These are phyloP conservation scores for Leptodactylus fuscus DNA, from an alignment of 2,113 vertebrate genomes.

Conservation along the genomic window DNA sequence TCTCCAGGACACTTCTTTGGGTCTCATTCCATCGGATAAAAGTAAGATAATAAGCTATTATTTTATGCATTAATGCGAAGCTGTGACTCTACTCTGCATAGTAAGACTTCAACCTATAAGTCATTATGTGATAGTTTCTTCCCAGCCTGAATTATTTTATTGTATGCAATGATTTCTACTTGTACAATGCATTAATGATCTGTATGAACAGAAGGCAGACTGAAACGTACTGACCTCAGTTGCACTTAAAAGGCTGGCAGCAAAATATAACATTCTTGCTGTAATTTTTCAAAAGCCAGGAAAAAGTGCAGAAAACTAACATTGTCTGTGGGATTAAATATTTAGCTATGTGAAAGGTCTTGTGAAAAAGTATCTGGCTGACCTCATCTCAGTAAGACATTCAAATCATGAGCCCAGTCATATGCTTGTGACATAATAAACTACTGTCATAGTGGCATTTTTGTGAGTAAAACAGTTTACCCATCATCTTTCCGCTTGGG, in stretches of 20 bases:
- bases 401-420: conserved; percentile 47
- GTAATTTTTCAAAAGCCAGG: conserved; percentile 49
- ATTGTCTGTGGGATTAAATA: conserved; percentile 36
- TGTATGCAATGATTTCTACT: not conserved
- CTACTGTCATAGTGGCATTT: conserved; percentile 17
- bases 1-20: too few species aligned
- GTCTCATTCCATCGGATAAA: too few species aligned
- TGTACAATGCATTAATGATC: not conserved
- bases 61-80: too few species aligned
- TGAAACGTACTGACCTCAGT: conserved; percentile 29
- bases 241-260: conserved; percentile 46
- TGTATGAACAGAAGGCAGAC: not conserved
- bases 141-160: not conserved
- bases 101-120: too few species aligned
- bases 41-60: too few species aligned
- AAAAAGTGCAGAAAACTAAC: conserved; percentile 25
- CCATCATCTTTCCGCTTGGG: not conserved
- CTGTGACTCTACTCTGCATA: too few species aligned
- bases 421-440: conserved; percentile 43
- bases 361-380: conserved; percentile 43
- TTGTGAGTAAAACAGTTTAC: not conserved
- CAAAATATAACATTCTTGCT: conserved; percentile 39
- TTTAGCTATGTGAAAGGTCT: conserved; percentile 43
- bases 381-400: conserved; percentile 25
- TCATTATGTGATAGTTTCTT: not conserved